Conservation (phyloP, 2,797 vertebrate species). For the Cyclura pinguis region DNA sequence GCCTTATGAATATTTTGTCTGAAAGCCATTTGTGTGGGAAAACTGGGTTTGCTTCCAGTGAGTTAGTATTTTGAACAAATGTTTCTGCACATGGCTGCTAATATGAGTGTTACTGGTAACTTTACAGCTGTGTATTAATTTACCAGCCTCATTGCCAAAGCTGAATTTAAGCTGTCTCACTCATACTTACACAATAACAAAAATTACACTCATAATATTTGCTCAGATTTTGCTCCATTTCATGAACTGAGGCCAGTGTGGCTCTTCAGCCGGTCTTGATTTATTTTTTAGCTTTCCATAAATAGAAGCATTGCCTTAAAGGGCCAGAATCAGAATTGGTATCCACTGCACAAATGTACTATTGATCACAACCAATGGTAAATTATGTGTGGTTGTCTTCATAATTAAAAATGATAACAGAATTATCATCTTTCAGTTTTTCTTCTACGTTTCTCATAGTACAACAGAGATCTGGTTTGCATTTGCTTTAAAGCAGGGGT, state of each 20-base stretch:
- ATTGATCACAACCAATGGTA: background rate
- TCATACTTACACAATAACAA: background rate
- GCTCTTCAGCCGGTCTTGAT: conserved; percentile 4
- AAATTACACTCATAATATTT: background rate
- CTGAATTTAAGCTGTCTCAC: background rate
- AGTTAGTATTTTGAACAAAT: background rate
- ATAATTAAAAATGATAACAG: background rate
- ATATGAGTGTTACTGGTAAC: background rate
- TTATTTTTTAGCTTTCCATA: background rate
- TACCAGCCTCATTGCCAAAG: background rate
- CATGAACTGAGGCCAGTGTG: background rate
- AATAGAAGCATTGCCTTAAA: background rate
- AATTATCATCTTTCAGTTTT: background rate
- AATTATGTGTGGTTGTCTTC: background rate
- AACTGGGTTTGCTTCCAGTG: background rate
- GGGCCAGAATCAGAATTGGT: no score
- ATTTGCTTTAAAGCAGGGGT: no score
- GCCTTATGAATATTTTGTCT: conserved; percentile 6
- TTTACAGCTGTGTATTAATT: background rate
- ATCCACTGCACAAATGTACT: no score
- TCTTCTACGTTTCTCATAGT: no score
- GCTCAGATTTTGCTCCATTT: background rate
- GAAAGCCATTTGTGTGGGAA: background rate
- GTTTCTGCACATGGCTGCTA: background rate
- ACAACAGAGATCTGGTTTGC: no score